These are phyloP conservation scores for Fragum sueziense DNA, from an alignment of 2,888 invertebrate species.

Conservation along the genomic window DNA sequence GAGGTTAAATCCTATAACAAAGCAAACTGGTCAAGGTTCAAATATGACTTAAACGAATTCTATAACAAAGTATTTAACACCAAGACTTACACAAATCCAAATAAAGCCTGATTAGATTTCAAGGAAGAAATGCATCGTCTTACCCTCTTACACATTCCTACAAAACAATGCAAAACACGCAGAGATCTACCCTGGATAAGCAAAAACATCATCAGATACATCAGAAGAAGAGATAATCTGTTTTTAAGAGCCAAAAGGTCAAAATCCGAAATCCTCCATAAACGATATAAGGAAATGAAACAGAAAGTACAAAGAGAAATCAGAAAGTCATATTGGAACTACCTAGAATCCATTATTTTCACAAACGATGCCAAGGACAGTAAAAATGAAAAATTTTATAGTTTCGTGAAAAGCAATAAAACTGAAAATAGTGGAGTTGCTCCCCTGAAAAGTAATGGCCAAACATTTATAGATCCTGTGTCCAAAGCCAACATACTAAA, in stretches of 20 bases:
- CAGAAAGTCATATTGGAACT: conserved; percentile 24
- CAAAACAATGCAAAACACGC: not conserved
- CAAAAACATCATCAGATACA: not conserved
- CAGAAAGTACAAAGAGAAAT: conserved; percentile 18
- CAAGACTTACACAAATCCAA: not conserved
- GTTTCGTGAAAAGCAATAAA: not conserved
- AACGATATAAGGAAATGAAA: conserved; percentile 7
- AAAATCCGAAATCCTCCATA: not conserved
- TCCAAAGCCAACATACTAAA: not conserved
- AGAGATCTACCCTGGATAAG: conserved; percentile 22
- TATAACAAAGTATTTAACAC: not conserved
- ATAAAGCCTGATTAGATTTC: no score
- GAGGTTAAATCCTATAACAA: not conserved
- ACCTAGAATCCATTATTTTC: conserved; percentile 14
- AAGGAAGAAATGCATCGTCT: no score
- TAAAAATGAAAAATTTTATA: conserved; percentile 2
- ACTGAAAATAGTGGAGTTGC: not conserved
- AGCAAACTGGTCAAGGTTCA: no score
- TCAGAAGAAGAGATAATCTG: conserved; percentile 12
- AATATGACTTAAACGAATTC: no score
- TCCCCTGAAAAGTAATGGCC: not conserved
- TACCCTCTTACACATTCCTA: not conserved
- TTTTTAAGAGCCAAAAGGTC: not conserved
- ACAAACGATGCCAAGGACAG: not conserved
- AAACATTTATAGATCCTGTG: not conserved